Evolutionary conservation across 2,888 invertebrate genomes (phyloP).

Genomic region (Orthosia incerta): DNA sequence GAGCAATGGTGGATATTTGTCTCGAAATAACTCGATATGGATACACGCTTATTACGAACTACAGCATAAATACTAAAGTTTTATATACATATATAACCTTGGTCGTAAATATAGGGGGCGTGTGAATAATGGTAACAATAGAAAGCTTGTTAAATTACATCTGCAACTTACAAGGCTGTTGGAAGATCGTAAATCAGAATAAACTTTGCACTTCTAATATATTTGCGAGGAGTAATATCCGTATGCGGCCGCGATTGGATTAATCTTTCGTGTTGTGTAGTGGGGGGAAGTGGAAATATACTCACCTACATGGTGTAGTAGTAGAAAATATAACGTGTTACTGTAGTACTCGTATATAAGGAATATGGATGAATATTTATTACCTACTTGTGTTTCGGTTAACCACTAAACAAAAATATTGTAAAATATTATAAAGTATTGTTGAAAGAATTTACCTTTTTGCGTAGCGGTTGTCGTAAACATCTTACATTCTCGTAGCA

Average conservation of each 20-base stretch:
- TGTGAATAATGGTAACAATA: constrained; percentile 61
- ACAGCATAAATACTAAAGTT: constrained; percentile 61
- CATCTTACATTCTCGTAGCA: neutral
- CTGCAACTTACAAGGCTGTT: constrained; percentile 44
- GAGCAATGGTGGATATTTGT: constrained; percentile 69
- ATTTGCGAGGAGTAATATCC: constrained; percentile 50
- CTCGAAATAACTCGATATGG: constrained; percentile 60
- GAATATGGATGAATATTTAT: neutral
- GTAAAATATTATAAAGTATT: too few species aligned
- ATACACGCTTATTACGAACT: constrained; percentile 61
- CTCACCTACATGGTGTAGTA: neutral
- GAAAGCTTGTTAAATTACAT: constrained; percentile 60
- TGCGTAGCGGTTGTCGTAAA: neutral
- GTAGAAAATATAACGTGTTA: neutral
- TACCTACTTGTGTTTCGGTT: neutral
- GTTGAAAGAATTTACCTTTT: neutral
- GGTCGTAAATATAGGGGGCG: constrained; percentile 55
- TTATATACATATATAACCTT: constrained; percentile 50
- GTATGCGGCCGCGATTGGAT: constrained; percentile 42
- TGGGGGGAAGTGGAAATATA: neutral
- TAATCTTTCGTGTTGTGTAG: constrained; percentile 41
- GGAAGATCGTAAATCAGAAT: constrained; percentile 57
- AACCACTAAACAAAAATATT: neutral
- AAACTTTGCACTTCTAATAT: constrained; percentile 60
- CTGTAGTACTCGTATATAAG: neutral